These are phyloP conservation scores for Actenoides lindsayi DNA, from an alignment of 2,113 vertebrate genomes.

Conservation along the genomic window DNA sequence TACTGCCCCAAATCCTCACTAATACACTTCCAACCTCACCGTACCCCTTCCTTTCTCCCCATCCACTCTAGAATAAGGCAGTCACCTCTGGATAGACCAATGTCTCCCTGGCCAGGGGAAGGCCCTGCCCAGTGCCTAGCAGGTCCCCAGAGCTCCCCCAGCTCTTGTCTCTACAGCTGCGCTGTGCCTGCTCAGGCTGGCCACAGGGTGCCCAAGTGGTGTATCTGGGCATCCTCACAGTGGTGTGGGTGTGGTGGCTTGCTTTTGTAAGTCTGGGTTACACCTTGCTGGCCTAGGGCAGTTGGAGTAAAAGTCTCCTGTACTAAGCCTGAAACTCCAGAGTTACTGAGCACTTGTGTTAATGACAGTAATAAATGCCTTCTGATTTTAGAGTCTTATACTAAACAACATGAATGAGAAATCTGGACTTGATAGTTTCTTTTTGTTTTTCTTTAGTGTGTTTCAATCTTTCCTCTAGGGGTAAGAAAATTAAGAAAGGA, in stretches of 20 bases:
- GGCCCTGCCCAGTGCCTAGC: neutral
- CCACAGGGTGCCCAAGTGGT: accelerated
- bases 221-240: neutral
- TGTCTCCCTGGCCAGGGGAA: neutral
- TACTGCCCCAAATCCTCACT: neutral
- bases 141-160: neutral
- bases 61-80: accelerated
- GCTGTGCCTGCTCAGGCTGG: accelerated
- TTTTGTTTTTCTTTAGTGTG: neutral
- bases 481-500: neutral
- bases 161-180: neutral
- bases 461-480: neutral
- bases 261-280: neutral
- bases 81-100: neutral
- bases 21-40: accelerated
- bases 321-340: neutral
- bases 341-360: neutral
- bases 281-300: neutral
- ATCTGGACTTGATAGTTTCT: accelerated
- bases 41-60: neutral
- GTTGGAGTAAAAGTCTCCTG: neutral
- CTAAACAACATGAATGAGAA: neutral
- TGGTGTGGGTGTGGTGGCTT: accelerated
- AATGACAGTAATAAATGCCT: neutral
- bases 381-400: neutral